phyloP scores from a whole-genome alignment of 2,113 vertebrate species.

The Heptranchias perlo region DNA sequence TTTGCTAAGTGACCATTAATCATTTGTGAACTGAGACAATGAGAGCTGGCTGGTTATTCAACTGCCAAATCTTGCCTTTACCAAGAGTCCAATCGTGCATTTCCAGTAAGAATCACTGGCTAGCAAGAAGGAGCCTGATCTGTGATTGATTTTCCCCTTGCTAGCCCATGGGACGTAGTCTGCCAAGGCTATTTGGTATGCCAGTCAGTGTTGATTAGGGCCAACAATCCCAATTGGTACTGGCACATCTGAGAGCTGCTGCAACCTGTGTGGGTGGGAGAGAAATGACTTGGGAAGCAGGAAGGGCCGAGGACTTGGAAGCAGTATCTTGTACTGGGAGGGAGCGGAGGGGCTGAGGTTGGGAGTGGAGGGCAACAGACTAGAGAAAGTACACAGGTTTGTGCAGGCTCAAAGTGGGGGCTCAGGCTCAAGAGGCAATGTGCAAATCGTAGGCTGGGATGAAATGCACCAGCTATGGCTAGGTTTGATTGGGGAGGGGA shows the following conservation, averaged over 20 bases:
- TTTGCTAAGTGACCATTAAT: background rate
- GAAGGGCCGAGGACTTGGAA: background rate
- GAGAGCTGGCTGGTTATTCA: background rate
- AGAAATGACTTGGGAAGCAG: no score
- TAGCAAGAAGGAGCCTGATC: background rate
- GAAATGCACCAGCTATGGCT: background rate
- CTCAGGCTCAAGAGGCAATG: background rate
- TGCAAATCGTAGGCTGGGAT: background rate
- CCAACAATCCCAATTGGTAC: background rate
- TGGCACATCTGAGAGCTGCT: background rate
- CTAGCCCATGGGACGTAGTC: background rate
- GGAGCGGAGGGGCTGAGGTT: background rate
- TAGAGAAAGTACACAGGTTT: background rate
- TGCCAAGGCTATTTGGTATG: background rate
- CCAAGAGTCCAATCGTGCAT: background rate
- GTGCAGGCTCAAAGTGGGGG: no score
- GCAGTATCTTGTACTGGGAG: background rate
- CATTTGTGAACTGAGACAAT: background rate
- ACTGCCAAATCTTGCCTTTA: background rate
- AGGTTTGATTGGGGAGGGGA: background rate
- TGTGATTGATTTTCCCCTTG: background rate
- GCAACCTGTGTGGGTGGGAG: no score
- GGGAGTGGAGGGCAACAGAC: background rate
- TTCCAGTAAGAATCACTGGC: background rate
- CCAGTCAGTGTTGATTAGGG: background rate